Conservation (phyloP, 2,888 invertebrate genomes). For the Scaptomyza caliginosa region DNA sequence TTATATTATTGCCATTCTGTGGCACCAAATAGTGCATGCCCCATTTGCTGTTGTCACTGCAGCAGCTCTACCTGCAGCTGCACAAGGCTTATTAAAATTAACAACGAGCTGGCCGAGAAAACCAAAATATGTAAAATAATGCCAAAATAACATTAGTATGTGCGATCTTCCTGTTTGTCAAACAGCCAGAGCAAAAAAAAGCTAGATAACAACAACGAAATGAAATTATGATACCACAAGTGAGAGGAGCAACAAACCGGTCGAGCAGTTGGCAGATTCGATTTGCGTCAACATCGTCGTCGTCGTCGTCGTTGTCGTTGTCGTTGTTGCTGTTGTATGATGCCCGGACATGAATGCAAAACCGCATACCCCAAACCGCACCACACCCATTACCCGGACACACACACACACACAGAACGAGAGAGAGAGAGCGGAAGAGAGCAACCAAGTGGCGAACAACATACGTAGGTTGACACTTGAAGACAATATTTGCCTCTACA, state of each 20-base stretch:
- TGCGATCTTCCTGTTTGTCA: slow-evolving; percentile 30
- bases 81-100: slow-evolving; percentile 68
- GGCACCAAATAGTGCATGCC: slow-evolving; percentile 71
- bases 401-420: background rate
- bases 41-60: slow-evolving; percentile 70
- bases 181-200: slow-evolving; percentile 16
- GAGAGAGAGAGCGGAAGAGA: background rate
- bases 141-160: background rate
- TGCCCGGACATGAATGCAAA: slow-evolving; percentile 55
- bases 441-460: background rate
- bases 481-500: too few relatives aligned
- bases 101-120: slow-evolving; percentile 30
- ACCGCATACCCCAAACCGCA: slow-evolving; percentile 23
- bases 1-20: slow-evolving; percentile 21
- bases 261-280: slow-evolving; percentile 69
- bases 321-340: slow-evolving; percentile 32
- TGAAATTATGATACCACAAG: slow-evolving; percentile 58
- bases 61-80: slow-evolving; percentile 65
- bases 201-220: slow-evolving; percentile 10
- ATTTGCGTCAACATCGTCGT: slow-evolving; percentile 71
- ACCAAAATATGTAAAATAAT: slow-evolving; percentile 27
- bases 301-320: slow-evolving; percentile 21
- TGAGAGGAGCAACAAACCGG: slow-evolving; percentile 62
- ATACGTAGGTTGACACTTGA: slow-evolving; percentile 2
- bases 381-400: background rate